Evolutionary conservation across 1,140 invertebrate genomes (phyloP).

Genomic region (Aleiodes sp.): DNA sequence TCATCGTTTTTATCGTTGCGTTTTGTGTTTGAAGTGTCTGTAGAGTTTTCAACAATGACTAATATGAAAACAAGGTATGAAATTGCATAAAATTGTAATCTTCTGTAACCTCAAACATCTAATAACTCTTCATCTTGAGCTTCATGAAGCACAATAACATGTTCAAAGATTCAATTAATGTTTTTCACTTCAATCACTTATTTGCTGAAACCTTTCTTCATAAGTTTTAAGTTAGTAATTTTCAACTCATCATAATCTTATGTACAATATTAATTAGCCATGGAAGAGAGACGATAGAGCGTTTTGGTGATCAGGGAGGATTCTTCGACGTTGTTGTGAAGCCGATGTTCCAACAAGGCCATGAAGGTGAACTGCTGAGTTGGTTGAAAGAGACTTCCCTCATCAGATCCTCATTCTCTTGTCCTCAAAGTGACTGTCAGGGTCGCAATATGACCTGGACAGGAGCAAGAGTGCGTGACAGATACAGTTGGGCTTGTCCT

Average conservation of each 20-base stretch:
- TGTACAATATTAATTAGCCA: slow-evolving; percentile 28
- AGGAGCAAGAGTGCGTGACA: slow-evolving; percentile 63
- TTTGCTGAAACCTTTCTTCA: too few relatives aligned
- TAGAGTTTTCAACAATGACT: background rate
- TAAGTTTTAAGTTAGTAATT: too few relatives aligned
- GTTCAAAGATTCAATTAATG: background rate
- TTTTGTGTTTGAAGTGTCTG: background rate
- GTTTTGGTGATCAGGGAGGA: slow-evolving; percentile 59
- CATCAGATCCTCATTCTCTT: slow-evolving; percentile 55
- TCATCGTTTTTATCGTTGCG: background rate
- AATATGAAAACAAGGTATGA: slow-evolving; percentile 25
- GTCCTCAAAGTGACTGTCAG: slow-evolving; percentile 55
- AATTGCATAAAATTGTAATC: too few relatives aligned
- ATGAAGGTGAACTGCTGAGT: slow-evolving; percentile 64
- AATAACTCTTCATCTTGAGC: too few relatives aligned
- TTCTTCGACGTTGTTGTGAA: slow-evolving; percentile 62
- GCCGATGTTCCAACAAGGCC: slow-evolving; percentile 63
- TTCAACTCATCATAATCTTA: background rate
- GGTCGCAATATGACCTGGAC: slow-evolving; percentile 59
- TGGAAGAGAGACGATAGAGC: slow-evolving; percentile 36
- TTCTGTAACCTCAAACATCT: too few relatives aligned
- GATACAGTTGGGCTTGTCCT: slow-evolving; percentile 64
- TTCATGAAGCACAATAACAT: too few relatives aligned
- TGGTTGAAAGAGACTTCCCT: slow-evolving; percentile 65
- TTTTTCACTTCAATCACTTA: too few relatives aligned